Conservation (phyloP, 2,888 invertebrate species). For the Choristoneura rosaceana region DNA sequence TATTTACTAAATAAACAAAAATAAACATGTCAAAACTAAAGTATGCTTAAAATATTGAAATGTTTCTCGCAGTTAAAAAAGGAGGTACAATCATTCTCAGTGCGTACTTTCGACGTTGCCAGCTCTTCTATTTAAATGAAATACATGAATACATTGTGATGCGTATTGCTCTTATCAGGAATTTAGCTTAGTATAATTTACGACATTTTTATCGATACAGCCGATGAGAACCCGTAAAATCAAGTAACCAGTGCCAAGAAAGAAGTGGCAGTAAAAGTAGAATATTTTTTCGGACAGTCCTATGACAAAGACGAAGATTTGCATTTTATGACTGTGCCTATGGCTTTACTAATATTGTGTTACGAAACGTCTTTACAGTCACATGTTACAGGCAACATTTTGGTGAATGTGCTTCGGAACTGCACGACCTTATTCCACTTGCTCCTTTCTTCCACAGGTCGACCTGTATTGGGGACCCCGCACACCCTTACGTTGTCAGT, state of each 20-base stretch:
- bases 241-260: slow-evolving; percentile 23
- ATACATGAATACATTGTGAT: not conserved
- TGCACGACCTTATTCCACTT: too few relatives aligned
- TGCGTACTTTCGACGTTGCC: too few relatives aligned
- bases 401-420: too few relatives aligned
- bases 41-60: too few relatives aligned
- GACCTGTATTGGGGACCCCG: too few relatives aligned
- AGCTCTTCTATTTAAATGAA: too few relatives aligned
- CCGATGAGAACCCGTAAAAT: slow-evolving; percentile 4
- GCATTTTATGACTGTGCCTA: slow-evolving; percentile 25
- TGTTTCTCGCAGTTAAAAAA: too few relatives aligned
- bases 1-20: too few relatives aligned
- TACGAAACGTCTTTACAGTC: not conserved
- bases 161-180: slow-evolving; percentile 5
- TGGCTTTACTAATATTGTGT: not conserved
- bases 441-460: too few relatives aligned
- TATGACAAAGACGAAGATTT: slow-evolving; percentile 9
- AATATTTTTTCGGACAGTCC: not conserved
- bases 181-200: not conserved
- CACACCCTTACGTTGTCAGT: too few relatives aligned
- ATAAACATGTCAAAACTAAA: too few relatives aligned
- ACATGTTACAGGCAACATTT: not conserved
- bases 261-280: slow-evolving; percentile 17
- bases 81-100: too few relatives aligned
- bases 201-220: slow-evolving; percentile 6